A percentile compares a stretch with the other conserved stretches of the same genome.
These are phyloP conservation scores for Periparus ater DNA, from an alignment of 2,797 vertebrate species.

Conservation along the genomic window DNA sequence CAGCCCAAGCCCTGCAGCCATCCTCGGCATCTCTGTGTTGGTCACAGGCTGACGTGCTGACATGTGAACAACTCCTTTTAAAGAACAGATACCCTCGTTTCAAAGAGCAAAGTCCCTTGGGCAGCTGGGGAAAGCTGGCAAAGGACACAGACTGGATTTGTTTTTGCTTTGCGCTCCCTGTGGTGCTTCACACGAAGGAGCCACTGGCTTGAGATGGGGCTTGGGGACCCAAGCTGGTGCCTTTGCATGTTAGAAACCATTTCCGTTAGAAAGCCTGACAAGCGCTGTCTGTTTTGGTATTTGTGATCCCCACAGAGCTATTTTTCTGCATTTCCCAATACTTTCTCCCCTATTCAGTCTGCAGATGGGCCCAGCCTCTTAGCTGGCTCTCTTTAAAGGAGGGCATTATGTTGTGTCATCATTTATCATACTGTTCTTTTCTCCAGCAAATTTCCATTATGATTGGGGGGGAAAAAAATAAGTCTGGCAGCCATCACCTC, in stretches of 20 bases:
- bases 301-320: conserved; percentile 26
- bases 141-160: background rate
- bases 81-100: conserved; percentile 25
- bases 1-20: conserved; percentile 29
- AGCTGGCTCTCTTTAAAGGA: conserved; percentile 8
- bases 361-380: background rate
- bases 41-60: background rate
- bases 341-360: conserved; percentile 38
- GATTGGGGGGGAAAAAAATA: background rate
- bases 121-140: conserved; percentile 27
- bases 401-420: background rate
- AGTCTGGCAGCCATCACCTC: background rate
- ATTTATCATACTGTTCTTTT: background rate
- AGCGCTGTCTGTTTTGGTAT: background rate
- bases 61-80: conserved; percentile 31
- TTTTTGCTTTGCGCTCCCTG: background rate
- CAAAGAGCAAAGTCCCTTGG: conserved; percentile 35
- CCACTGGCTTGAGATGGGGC: background rate
- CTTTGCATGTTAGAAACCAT: background rate
- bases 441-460: conserved; percentile 21
- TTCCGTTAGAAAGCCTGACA: background rate
- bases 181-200: background rate
- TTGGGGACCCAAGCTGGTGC: background rate
- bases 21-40: background rate
- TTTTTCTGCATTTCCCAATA: conserved; percentile 51